A percentile compares a stretch with the other conserved stretches of the same genome.
phyloP scores from a whole-genome alignment of 2,797 vertebrate genomes.

The Chanos chanos region DNA sequence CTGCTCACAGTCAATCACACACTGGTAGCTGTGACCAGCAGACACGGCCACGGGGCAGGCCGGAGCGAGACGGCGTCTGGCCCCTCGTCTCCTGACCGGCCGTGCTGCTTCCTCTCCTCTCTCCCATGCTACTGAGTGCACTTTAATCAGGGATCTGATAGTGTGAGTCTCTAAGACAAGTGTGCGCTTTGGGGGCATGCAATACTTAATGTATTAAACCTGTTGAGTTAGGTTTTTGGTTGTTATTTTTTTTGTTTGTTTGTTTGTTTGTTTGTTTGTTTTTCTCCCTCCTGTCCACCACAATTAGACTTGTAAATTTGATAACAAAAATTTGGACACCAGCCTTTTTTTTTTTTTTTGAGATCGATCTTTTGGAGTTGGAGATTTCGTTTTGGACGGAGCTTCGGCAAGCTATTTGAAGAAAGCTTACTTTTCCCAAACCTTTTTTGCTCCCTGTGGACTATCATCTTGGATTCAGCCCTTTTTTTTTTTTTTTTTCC shows the following conservation, averaged over 20 bases:
- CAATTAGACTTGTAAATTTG: neutral
- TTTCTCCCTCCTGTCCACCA: neutral
- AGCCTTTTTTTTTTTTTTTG: constrained; percentile 33
- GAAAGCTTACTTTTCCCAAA: constrained; percentile 25
- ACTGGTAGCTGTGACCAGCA: constrained; percentile 1
- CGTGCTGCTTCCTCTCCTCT: constrained; percentile 11
- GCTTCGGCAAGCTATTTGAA: constrained; percentile 33
- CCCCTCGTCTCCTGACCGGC: constrained; percentile 2
- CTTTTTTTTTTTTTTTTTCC: no score
- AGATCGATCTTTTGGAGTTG: no score
- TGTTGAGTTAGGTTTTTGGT: constrained; percentile 4
- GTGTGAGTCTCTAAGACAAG: constrained; percentile 53
- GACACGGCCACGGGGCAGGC: constrained; percentile 9
- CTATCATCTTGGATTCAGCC: constrained; percentile 25
- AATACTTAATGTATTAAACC: constrained; percentile 30
- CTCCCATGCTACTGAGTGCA: constrained; percentile 57
- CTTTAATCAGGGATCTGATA: constrained; percentile 71
- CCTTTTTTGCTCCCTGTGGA: constrained; percentile 45
- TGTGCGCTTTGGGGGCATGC: constrained; percentile 46
- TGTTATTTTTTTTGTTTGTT: neutral
- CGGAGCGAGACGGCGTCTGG: constrained; percentile 36
- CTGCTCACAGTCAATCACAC: neutral
- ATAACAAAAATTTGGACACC: constrained; percentile 14
- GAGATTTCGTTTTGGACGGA: constrained; percentile 58
- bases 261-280: neutral